These are phyloP conservation scores for Caenorhabditis angaria DNA, from an alignment of 2,888 invertebrate species.

Conservation along the genomic window DNA sequence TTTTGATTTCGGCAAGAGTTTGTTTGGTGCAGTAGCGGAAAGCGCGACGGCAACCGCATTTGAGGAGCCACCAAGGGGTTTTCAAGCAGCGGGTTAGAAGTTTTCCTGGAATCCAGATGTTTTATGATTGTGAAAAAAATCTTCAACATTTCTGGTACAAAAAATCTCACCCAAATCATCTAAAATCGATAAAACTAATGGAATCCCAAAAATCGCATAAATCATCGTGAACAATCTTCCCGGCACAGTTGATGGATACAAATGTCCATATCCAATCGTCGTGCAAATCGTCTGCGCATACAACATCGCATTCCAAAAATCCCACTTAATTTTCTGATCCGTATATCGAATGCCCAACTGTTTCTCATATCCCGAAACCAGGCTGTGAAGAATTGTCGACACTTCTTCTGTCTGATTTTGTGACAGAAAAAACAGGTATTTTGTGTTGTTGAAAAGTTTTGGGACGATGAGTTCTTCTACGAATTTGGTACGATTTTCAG, in stretches of 20 bases:
- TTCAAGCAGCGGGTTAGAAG: slow-evolving; percentile 64
- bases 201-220: slow-evolving; percentile 93
- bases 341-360: slow-evolving; percentile 64
- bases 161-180: slow-evolving; percentile 77
- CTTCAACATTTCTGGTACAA: neutral
- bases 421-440: slow-evolving; percentile 62
- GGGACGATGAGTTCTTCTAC: slow-evolving; percentile 54
- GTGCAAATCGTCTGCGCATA: slow-evolving; percentile 71
- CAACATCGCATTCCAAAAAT: slow-evolving; percentile 71
- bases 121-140: too few relatives aligned
- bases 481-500: slow-evolving; percentile 55
- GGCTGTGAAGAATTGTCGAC: slow-evolving; percentile 26
- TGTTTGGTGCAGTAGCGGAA: slow-evolving; percentile 71
- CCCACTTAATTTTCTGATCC: slow-evolving; percentile 69
- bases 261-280: slow-evolving; percentile 80
- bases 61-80: slow-evolving; percentile 67
- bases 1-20: slow-evolving; percentile 62
- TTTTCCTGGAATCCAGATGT: slow-evolving; percentile 55
- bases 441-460: slow-evolving; percentile 65
- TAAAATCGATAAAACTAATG: slow-evolving; percentile 89
- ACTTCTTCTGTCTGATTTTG: slow-evolving; percentile 54
- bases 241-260: slow-evolving; percentile 85
- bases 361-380: slow-evolving; percentile 56
- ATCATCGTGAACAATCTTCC: slow-evolving; percentile 88
- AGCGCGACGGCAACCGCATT: slow-evolving; percentile 63